phyloP scores from a whole-genome alignment of 2,888 invertebrate genomes.

The Himalopsyche kuldschensis region DNA sequence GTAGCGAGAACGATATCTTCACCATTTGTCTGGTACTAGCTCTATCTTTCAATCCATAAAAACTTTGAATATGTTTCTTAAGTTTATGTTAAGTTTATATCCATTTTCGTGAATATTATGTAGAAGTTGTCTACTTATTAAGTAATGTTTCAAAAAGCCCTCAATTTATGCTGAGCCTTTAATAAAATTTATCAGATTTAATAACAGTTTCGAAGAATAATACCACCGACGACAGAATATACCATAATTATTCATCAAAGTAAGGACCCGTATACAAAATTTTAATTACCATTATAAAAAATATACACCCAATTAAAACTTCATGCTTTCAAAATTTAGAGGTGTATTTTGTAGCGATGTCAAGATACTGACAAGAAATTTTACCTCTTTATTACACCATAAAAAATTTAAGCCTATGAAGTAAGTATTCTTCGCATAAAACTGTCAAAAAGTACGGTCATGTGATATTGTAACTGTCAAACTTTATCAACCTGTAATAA shows the following conservation, averaged over 20 bases:
- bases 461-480: background rate
- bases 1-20: no score
- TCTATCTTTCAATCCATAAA: no score
- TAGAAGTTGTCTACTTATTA: no score
- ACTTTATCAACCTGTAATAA: conserved; percentile 1
- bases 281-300: background rate
- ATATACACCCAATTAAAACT: background rate
- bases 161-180: no score
- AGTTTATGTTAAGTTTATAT: no score
- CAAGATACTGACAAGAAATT: background rate
- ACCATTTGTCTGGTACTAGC: no score
- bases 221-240: no score
- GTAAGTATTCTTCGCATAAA: background rate
- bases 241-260: background rate
- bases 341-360: background rate
- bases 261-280: background rate
- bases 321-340: background rate
- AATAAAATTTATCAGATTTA: no score
- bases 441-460: background rate
- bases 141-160: no score
- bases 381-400: background rate
- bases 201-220: no score
- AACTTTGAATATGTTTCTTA: no score
- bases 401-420: background rate
- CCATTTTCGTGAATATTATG: no score